Base-by-base conservation (phyloP, 2,888 invertebrate species). In the Nemapogon koenigi region DNA sequence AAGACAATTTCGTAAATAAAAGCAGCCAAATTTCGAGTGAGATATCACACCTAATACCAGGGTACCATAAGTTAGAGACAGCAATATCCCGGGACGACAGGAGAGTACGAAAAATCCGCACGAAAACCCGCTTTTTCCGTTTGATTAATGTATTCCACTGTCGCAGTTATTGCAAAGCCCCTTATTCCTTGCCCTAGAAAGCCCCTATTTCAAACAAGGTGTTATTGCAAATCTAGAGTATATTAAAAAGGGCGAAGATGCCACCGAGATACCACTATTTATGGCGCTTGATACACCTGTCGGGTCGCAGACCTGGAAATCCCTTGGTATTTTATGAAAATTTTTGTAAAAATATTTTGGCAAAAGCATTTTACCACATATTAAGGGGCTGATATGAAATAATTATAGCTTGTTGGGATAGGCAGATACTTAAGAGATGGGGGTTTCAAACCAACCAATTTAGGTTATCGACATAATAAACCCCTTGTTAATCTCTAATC, bases 111-210 rank as follows among this genome's bases (percentile, higher is more conserved):
- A 58, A 62, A 62, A 62, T 62, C 57, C 61, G 54, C 49, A 49
- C 52, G 44, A 49, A 50, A 50, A 46, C 50, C 50, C 49, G 32
- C 37, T 49, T 48, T 43, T 45, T 49, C 53, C 49, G 46, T 72
- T 72, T 76, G 76, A 76, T 76, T 71, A 76, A 76, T 76, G 75
- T 73, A 68, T 71, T 62, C 67, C 46, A 51, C 58, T 62, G 72
- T 69, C 70, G 62, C 70, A 62, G 67, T 67, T 67, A 69, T 72
- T 70, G 59, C 62, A 57, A 49, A 32, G 46, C 58, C 58, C 59
- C 60, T 57, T 57, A 58, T 63, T 55, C 30, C 52, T 55, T 51
- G 49, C 50, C 50, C 40, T 50, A 47, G 56, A 55, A 55, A 58
- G 57, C 59, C 57, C 61, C 60, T 62, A 62, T 59, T 61, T 62